Percentiles rank a stretch among this genome's conserved stretches.
These are phyloP conservation scores for Telmatherina bonti DNA, from an alignment of 2,797 vertebrate species.

Conservation along the genomic window DNA sequence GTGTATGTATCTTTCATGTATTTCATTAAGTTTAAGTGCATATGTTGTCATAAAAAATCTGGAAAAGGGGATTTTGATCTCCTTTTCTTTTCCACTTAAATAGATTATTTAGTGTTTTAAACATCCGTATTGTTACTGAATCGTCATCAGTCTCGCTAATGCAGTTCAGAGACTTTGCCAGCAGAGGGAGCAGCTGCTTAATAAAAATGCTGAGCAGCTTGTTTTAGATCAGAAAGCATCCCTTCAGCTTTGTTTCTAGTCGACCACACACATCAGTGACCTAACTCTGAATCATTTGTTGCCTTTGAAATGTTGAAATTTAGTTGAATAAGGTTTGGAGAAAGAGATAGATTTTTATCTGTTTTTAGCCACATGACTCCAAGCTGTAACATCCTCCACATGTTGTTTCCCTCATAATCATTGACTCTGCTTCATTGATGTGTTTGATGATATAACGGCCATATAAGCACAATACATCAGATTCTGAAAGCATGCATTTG, in stretches of 20 bases:
- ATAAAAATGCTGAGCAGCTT: constrained; percentile 6
- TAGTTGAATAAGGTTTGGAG: not conserved
- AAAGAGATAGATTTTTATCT: not conserved
- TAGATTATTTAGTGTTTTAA: not conserved
- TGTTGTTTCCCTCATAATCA: not conserved
- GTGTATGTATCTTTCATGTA: no score
- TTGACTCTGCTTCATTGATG: constrained; percentile 9
- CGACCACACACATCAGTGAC: no score
- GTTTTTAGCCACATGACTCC: not conserved
- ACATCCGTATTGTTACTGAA: not conserved
- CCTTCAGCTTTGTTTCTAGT: constrained; percentile 4
- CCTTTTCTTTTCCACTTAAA: not conserved
- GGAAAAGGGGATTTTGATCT: no score
- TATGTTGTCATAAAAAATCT: no score
- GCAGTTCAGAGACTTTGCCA: constrained; percentile 44
- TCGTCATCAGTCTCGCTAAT: not conserved
- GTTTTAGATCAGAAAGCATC: not conserved
- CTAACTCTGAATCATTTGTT: not conserved
- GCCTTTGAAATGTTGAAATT: not conserved
- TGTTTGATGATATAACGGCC: constrained; percentile 50
- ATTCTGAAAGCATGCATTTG: constrained; percentile 23
- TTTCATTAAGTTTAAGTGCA: not conserved
- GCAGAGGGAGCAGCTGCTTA: constrained; percentile 65
- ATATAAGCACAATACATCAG: constrained; percentile 15
- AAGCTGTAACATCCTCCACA: not conserved